phyloP scores from a whole-genome alignment of 2,888 invertebrate species.

The Hirtodrosophila histrioides region DNA sequence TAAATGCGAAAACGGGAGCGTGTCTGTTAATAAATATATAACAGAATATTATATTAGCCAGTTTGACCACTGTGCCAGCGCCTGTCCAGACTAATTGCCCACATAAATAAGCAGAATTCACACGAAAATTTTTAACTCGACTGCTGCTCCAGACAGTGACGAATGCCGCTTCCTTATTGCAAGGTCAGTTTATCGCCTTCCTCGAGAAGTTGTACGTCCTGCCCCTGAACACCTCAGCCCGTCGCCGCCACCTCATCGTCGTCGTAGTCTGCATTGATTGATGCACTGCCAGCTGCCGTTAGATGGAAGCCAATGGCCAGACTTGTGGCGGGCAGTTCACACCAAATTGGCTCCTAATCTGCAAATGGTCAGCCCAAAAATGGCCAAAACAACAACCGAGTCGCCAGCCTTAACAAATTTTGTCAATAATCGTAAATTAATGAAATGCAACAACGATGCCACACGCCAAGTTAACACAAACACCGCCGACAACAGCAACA shows the following conservation, averaged over 20 bases:
- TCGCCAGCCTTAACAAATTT: constrained; percentile 38
- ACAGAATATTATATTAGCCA: too few relatives aligned
- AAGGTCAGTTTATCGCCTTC: constrained; percentile 62
- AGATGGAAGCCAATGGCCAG: constrained; percentile 28
- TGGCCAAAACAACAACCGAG: constrained; percentile 35
- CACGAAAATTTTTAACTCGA: constrained; percentile 43
- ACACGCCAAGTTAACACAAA: constrained; percentile 56
- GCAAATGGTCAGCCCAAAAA: constrained; percentile 65
- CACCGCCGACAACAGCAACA: constrained; percentile 45
- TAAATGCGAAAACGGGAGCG: too few relatives aligned
- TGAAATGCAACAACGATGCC: constrained; percentile 71
- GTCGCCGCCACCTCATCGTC: constrained; percentile 1
- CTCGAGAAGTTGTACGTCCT: background rate
- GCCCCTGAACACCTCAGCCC: background rate
- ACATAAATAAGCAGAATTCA: constrained; percentile 65
- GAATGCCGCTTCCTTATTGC: constrained; percentile 77
- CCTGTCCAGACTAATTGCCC: constrained; percentile 63
- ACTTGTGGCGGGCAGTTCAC: constrained; percentile 60
- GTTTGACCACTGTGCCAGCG: background rate
- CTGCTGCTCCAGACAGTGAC: constrained; percentile 62
- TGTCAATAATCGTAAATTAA: constrained; percentile 80
- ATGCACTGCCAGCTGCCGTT: constrained; percentile 79
- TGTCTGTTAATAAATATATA: too few relatives aligned
- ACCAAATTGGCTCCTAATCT: constrained; percentile 76
- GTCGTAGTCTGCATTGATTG: constrained; percentile 62